These are phyloP conservation scores for Nomada lathburiana DNA, from an alignment of 2,888 invertebrate genomes.

Conservation along the genomic window DNA sequence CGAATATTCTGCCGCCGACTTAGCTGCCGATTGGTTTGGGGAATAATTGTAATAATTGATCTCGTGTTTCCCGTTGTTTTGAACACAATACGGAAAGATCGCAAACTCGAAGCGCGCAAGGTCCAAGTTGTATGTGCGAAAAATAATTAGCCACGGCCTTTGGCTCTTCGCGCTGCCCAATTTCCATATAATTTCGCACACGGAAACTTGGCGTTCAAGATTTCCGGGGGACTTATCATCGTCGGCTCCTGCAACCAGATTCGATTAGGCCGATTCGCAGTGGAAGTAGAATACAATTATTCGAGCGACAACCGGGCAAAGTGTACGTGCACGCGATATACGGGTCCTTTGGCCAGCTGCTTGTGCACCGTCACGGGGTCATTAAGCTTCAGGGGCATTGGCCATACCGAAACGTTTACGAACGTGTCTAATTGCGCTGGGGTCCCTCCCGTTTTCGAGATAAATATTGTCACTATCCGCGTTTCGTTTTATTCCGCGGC, in stretches of 20 bases:
- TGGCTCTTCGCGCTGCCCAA: too few species aligned
- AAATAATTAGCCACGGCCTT: too few species aligned
- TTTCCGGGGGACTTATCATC: background rate
- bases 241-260: background rate
- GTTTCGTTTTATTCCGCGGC: slow-evolving; percentile 3
- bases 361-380: slow-evolving; percentile 79
- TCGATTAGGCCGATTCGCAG: slow-evolving; percentile 33
- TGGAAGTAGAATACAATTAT: slow-evolving; percentile 39
- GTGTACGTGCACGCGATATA: slow-evolving; percentile 73
- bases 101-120: too few species aligned
- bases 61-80: too few species aligned
- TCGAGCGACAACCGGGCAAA: slow-evolving; percentile 54
- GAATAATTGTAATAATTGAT: too few species aligned
- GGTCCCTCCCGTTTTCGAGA: slow-evolving; percentile 17
- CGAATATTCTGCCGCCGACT: background rate
- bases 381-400: slow-evolving; percentile 76
- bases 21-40: background rate
- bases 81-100: too few species aligned
- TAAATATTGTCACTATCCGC: slow-evolving; percentile 11
- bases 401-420: slow-evolving; percentile 56
- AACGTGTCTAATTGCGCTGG: slow-evolving; percentile 47
- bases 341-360: slow-evolving; percentile 74
- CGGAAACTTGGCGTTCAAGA: too few species aligned
- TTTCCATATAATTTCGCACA: too few species aligned
- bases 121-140: too few species aligned